Base-by-base conservation (phyloP, 2,888 invertebrate species). In the Polydrusus tereticollis region DNA sequence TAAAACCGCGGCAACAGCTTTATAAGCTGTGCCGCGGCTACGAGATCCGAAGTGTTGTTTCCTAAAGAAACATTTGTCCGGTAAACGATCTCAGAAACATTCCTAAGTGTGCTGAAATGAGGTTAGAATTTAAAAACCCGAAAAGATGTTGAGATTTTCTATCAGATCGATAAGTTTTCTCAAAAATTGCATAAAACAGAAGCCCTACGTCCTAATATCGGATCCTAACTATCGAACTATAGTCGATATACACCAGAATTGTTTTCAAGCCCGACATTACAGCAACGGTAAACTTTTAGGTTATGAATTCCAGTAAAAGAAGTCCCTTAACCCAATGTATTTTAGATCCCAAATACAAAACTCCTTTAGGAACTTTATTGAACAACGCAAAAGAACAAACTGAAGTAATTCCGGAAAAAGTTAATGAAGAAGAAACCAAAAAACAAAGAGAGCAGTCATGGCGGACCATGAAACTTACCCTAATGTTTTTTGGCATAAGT, bases 401-500 rank as follows among this genome's bases (percentile, higher is more conserved):
- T 33, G 78, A 78, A 29, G 72, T 70, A 47, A 36, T 5, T 59
- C 73, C 75, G 59, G 78, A 78, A 50, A 73, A 77, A 58, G 45
- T 36, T 12, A 78, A 80, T 43, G 82, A 82, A 50, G 81, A 82
- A 60, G 82, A 82, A 60, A 75, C 73, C 7, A 77, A 72, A 62
- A 82, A 81, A 73, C 79, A 80, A 57, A 74, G 80, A 36, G 83
- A 83, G 73, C 76, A 80, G 20, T 80, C 83, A 47, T 84, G 84
- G 84, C 78, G 81, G 67, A 83, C 82, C 3, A 84, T 84, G 84
- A 84, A 84, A 79, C 75, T 80, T 41, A 83, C 84, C 3, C 77
- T 84, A 57, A 76, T 79, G 10, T 75, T 82, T 58, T 91, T 92
- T 76, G 93, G 93, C 16, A 87, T 90, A 1, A 88, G 90, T 0